A percentile compares a stretch with the other conserved stretches of the same genome.
These are phyloP conservation scores for Catharus minimus DNA, from an alignment of 2,113 vertebrate species.

Conservation along the genomic window DNA sequence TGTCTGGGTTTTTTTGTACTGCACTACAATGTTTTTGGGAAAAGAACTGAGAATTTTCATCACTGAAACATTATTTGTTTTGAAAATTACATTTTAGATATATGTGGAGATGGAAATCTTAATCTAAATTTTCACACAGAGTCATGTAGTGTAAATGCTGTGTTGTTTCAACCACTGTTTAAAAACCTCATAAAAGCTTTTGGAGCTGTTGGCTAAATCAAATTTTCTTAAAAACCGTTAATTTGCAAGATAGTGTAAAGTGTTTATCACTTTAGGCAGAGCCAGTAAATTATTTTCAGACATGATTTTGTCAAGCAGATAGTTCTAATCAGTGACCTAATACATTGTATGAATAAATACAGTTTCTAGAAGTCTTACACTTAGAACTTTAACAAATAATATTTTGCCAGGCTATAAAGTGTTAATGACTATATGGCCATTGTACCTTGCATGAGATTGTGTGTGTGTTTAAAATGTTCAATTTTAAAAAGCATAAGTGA, in stretches of 20 bases:
- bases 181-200: slow-evolving; percentile 9
- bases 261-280: neutral
- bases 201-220: neutral
- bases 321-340: neutral
- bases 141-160: neutral
- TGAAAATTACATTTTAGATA: neutral
- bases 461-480: neutral
- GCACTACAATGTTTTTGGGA: neutral
- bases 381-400: neutral
- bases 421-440: neutral
- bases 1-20: neutral
- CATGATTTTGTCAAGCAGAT: neutral
- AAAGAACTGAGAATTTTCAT: neutral
- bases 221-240: neutral
- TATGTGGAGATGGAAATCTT: neutral
- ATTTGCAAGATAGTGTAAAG: neutral
- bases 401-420: neutral
- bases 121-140: neutral
- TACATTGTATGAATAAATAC: neutral
- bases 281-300: slow-evolving; percentile 8
- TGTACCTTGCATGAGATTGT: fast-evolving
- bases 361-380: neutral
- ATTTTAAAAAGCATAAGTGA: neutral
- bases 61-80: neutral
- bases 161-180: neutral